These are phyloP conservation scores for Catocala sponsa DNA, from an alignment of 2,888 invertebrate species.

Conservation along the genomic window DNA sequence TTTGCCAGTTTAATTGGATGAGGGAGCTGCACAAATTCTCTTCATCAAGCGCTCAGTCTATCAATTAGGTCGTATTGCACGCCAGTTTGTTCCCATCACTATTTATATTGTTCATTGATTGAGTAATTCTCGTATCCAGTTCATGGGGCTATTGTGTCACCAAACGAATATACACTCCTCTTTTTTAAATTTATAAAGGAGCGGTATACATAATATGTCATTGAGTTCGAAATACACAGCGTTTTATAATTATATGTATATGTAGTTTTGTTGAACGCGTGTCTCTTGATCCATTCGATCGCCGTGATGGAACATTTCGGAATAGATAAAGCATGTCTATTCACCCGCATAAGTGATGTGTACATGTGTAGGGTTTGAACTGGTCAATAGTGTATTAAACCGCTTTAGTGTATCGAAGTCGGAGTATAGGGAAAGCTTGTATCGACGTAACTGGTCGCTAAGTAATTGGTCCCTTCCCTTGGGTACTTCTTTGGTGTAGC, in stretches of 20 bases:
- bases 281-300: constrained; percentile 8
- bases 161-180: constrained; percentile 44
- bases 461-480: constrained; percentile 78
- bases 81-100: constrained; percentile 66
- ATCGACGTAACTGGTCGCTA: constrained; percentile 70
- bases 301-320: constrained; percentile 2
- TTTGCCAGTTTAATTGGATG: constrained; percentile 74
- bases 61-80: constrained; percentile 76
- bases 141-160: constrained; percentile 50
- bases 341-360: constrained; percentile 7
- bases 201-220: constrained; percentile 20
- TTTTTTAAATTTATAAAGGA: constrained; percentile 42
- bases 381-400: constrained; percentile 44
- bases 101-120: constrained; percentile 74
- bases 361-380: constrained; percentile 30
- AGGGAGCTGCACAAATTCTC: constrained; percentile 67
- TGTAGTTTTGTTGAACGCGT: constrained; percentile 17
- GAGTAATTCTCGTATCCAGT: constrained; percentile 62
- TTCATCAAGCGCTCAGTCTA: constrained; percentile 66
- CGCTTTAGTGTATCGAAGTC: constrained; percentile 35
- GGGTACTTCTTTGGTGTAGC: constrained; percentile 61
- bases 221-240: constrained; percentile 17
- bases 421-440: constrained; percentile 62
- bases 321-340: constrained; percentile 8
- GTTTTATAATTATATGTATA: constrained; percentile 1